Evolutionary conservation across 2,888 invertebrate species (phyloP).

Genomic region (Aphodius granarius): DNA sequence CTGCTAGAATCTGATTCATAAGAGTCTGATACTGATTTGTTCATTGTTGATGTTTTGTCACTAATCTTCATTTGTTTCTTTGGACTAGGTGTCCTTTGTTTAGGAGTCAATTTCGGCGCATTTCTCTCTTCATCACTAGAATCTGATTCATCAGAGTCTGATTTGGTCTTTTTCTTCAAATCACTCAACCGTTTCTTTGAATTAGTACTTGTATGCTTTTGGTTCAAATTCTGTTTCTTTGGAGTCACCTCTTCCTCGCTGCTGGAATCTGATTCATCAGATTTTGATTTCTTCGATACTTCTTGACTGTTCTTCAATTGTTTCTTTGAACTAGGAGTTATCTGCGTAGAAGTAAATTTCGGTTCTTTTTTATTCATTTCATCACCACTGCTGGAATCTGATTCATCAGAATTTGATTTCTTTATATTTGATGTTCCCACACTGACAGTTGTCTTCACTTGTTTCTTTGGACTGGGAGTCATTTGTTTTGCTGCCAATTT

Average conservation of each 20-base stretch:
- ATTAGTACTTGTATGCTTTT: background rate
- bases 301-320: background rate
- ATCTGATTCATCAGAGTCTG: background rate
- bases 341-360: background rate
- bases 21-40: background rate
- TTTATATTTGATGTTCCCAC: background rate
- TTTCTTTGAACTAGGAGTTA: background rate
- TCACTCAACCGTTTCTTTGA: too few relatives aligned
- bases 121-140: background rate
- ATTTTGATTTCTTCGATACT: background rate
- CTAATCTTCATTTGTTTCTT: background rate
- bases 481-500: too few relatives aligned
- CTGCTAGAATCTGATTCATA: background rate
- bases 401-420: slow-evolving; percentile 6
- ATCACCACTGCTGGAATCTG: slow-evolving; percentile 1
- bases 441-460: background rate
- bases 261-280: background rate
- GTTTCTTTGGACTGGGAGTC: background rate
- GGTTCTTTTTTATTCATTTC: background rate
- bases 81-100: background rate
- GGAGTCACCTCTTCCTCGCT: background rate
- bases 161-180: background rate
- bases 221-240: background rate
- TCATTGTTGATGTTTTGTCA: background rate
- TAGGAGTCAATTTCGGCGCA: background rate